Base-by-base conservation (phyloP, 1,140 invertebrate genomes). In the Drosophila mojavensis region DNA sequence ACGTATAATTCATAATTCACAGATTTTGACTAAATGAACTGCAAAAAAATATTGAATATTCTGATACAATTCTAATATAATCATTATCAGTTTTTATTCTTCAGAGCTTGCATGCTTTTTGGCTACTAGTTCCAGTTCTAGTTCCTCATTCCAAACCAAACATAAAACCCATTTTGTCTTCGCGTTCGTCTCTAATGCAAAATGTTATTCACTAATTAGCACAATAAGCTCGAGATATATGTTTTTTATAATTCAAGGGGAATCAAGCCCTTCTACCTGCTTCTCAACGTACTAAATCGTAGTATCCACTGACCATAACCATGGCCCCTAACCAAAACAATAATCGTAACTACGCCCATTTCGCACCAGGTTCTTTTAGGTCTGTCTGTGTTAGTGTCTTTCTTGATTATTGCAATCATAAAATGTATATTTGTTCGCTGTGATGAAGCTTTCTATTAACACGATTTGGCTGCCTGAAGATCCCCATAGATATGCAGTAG, bases 361-460 rank as follows among this genome's bases (percentile, higher is more conserved):
- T 66, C 54, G 20, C 66, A 68, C 66, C 48, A 13, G 41, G 43
- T 6, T 9, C 15, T 9, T 1, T 39, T 20, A 9, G 36, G 20
- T 24, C 1, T 43, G 5, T 26, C 4, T 43, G 20, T 15, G 39
- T 36, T 30, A 7, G 5, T 70, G 75, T 79, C 67, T 74, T 66
- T 76, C 71, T 77, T 67, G 82, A 79, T 88, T 88, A 86, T 88
- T 68, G 62, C 79, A 72, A 88, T 76, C 79, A 75, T 86, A 82
- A 86, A 88, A 88, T 73, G 82, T 76, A 79, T 79, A 85, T 82
- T 67, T 82, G 60, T 67, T 72, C 33, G 66, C 51, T 45, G 60
- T 72, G 77, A 64, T 84, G 75, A 68, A 75, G 65, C 53, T 75
- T 76, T 69, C 75, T 70, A 76, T 83, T 80, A 83, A 62, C 72